Evolutionary conservation across 92 coral and sea anemone species (phyloP).

Genomic region (Zoanthus gigantus): DNA sequence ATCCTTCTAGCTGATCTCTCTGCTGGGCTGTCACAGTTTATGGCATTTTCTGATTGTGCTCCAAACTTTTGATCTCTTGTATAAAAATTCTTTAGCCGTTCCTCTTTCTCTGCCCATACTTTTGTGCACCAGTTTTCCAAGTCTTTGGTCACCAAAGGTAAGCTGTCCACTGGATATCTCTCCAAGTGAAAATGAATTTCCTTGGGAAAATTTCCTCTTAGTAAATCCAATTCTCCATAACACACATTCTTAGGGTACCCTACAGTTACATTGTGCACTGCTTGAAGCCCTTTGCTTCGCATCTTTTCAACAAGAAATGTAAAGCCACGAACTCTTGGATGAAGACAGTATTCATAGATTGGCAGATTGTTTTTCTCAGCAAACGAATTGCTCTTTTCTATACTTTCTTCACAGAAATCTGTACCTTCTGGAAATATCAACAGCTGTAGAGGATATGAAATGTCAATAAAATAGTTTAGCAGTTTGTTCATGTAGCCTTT

Average conservation of each 20-base stretch:
- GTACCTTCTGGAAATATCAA: constrained; percentile 98
- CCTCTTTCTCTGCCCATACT: constrained; percentile 90
- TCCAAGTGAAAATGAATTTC: constrained; percentile 93
- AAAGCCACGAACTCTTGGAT: constrained; percentile 95
- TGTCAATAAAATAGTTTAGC: constrained; percentile 79
- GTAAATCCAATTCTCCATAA: constrained; percentile 78
- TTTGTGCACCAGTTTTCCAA: constrained; percentile 90
- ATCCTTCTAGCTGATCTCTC: constrained; percentile 55
- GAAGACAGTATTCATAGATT: constrained; percentile 84
- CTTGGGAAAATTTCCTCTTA: constrained; percentile 79
- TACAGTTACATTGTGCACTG: constrained; percentile 92
- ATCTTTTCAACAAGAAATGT: constrained; percentile 87
- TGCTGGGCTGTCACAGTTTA: constrained; percentile 32
- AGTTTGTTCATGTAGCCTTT: constrained; percentile 80
- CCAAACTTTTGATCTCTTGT: constrained; percentile 64
- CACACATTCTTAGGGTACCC: constrained; percentile 83
- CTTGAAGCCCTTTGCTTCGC: constrained; percentile 74
- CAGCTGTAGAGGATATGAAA: constrained; percentile 84
- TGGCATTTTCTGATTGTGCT: constrained; percentile 49
- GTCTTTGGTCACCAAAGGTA: constrained; percentile 76
- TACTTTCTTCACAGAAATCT: constrained; percentile 68
- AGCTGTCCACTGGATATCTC: constrained; percentile 70
- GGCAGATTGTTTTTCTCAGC: constrained; percentile 90
- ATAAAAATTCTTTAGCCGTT: constrained; percentile 75
- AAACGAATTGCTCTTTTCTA: constrained; percentile 80